A percentile compares a stretch with the other conserved stretches of the same genome.
These are phyloP conservation scores for Dromaius novaehollandiae DNA, from an alignment of 2,113 vertebrate genomes.

Conservation along the genomic window DNA sequence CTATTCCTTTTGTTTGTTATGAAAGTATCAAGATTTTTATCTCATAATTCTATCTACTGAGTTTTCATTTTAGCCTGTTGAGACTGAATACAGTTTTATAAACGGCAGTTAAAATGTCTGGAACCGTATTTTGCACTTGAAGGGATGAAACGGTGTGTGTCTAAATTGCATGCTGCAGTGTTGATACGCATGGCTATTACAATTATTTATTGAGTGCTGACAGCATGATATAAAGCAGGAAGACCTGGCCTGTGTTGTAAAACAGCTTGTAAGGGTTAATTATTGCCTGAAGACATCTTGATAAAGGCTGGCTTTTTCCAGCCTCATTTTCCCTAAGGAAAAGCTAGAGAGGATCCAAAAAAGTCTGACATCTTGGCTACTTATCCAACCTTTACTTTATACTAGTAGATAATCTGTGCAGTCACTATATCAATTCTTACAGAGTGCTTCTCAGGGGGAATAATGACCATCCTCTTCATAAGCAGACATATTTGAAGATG, in stretches of 20 bases:
- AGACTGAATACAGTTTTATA: neutral
- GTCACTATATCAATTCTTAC: neutral
- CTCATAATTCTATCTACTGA: neutral
- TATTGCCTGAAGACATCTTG: neutral
- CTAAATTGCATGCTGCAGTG: neutral
- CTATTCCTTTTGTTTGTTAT: neutral
- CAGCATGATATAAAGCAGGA: neutral
- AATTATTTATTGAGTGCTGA: neutral
- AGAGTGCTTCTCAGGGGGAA: neutral
- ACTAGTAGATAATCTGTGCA: neutral
- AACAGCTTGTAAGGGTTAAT: constrained; percentile 33
- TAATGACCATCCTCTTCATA: accelerated
- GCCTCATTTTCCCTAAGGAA: neutral
- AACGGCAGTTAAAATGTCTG: neutral
- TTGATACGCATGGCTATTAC: neutral
- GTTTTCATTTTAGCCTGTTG: neutral
- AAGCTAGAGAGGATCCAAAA: neutral
- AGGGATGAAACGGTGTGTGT: neutral
- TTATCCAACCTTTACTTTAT: neutral
- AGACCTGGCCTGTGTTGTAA: neutral
- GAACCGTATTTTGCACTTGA: neutral
- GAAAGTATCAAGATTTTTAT: neutral
- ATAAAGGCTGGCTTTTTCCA: neutral
- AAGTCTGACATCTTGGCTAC: neutral
- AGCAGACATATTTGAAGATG: neutral